Base-by-base conservation (phyloP, 1,140 invertebrate genomes). In the Camponotus floridanus region DNA sequence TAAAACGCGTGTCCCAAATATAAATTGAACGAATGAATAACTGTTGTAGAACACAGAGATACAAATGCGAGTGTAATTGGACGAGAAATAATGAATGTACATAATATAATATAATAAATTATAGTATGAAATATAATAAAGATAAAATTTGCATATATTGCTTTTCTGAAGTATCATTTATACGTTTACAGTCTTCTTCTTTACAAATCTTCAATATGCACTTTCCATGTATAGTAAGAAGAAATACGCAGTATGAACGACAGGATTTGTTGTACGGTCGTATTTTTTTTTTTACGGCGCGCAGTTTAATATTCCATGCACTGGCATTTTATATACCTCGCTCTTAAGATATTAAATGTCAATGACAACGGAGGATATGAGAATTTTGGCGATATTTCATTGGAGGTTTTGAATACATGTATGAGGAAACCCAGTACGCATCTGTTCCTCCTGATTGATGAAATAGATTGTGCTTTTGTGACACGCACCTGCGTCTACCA, bases 391-490 rank as follows among this genome's bases (percentile, higher is more conserved):
- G 68, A 73, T 74, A 83, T 83, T 83, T 83, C 57, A 83, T 83
- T 83, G 79, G 13, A 83, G 55, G 68, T 83, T 83, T 83, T 83
- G 79, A 83, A 83, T 83, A 83, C 79, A 83, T 83, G 79, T 83
- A 83, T 83, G 83, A 71, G 13, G 48, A 51, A 81, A 80, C 36
- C 71, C 61, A 42, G 86, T 86, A 85, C 92, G 87, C 93, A 94
- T 93, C 93, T 94, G 92, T 92, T 92, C 86, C 87, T 91, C 86
- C 89, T 93, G 92, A 94, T 94, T 93, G 93, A 94, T 93, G 92
- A 88, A 83, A 90, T 91, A 93, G 91, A 94, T 94, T 94, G 92
- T 90, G 91, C 89, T 86, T 87, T 78, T 76, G 84, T 87, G 91
- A 92, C 88, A 92, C 83, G 83, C 93, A 94, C 93, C 93, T 94